These are phyloP conservation scores for Drepanosiphum platanoidis DNA, from an alignment of 2,888 invertebrate species.

Conservation along the genomic window DNA sequence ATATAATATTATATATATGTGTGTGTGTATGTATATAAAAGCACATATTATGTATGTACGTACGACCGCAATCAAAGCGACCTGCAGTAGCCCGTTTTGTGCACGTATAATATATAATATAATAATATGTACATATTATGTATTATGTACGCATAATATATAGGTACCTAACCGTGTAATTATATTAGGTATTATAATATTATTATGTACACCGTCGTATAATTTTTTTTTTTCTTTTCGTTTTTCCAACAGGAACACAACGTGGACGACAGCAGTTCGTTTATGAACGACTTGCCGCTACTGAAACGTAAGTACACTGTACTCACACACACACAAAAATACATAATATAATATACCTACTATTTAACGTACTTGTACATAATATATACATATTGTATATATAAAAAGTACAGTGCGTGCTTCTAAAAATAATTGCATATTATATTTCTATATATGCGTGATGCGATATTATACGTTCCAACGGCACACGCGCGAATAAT, in stretches of 20 bases:
- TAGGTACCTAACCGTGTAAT: neutral
- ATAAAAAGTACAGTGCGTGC: neutral
- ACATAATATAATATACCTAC: neutral
- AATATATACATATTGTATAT: neutral
- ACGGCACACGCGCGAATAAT: neutral
- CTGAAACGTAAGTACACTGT: conserved; percentile 81
- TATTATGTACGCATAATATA: neutral
- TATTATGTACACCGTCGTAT: neutral
- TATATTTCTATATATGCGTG: neutral
- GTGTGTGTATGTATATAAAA: too few species aligned
- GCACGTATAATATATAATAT: neutral
- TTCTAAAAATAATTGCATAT: neutral
- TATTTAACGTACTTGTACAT: too few species aligned
- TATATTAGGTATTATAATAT: neutral
- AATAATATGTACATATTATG: neutral
- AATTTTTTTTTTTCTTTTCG: conserved; percentile 60
- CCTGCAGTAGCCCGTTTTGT: conserved; percentile 21
- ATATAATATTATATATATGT: too few species aligned
- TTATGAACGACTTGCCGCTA: conserved; percentile 89
- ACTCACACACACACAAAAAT: neutral
- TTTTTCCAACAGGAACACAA: conserved; percentile 76
- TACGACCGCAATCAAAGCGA: conserved; percentile 1
- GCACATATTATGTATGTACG: too few species aligned
- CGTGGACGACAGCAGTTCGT: conserved; percentile 86
- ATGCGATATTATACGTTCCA: neutral